Evolutionary conservation across 2,888 invertebrate species (phyloP).

Genomic region (Kuschelorhynchus macadamiae): DNA sequence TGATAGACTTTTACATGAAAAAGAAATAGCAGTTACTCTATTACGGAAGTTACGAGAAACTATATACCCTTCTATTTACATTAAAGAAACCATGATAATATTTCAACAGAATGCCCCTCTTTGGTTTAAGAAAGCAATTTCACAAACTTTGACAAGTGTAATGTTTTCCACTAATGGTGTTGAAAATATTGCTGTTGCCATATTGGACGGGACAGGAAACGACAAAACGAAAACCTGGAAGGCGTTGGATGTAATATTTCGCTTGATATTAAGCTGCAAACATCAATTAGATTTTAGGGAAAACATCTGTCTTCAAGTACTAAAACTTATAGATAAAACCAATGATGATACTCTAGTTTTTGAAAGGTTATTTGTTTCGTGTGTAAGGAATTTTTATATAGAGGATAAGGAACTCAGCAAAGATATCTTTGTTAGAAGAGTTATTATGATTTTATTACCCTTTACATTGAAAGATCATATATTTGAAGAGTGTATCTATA

Average conservation of each 20-base stretch:
- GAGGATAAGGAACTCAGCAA: slow-evolving; percentile 68
- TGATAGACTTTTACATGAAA: slow-evolving; percentile 70
- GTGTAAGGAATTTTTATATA: slow-evolving; percentile 71
- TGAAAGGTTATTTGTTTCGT: slow-evolving; percentile 70
- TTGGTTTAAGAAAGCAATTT: slow-evolving; percentile 77
- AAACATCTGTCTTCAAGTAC: slow-evolving; percentile 72
- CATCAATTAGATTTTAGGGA: slow-evolving; percentile 72
- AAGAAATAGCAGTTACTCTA: slow-evolving; percentile 69
- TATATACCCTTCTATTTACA: slow-evolving; percentile 75
- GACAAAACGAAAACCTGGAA: slow-evolving; percentile 77
- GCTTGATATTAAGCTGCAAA: slow-evolving; percentile 74
- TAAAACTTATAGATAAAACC: slow-evolving; percentile 64
- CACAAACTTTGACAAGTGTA: slow-evolving; percentile 74
- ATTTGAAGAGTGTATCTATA: slow-evolving; percentile 60
- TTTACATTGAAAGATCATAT: slow-evolving; percentile 56
- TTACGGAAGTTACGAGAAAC: slow-evolving; percentile 72
- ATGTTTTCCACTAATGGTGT: slow-evolving; percentile 77
- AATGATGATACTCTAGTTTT: slow-evolving; percentile 49
- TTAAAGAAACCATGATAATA: slow-evolving; percentile 80
- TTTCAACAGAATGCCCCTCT: slow-evolving; percentile 73
- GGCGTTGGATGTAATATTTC: slow-evolving; percentile 77
- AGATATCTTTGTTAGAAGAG: slow-evolving; percentile 64
- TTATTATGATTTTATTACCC: slow-evolving; percentile 49
- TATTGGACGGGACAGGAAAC: slow-evolving; percentile 68
- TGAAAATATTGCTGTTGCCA: slow-evolving; percentile 75